Conservation (phyloP, 2,888 invertebrate genomes). For the Digitonthophagus gazella region DNA sequence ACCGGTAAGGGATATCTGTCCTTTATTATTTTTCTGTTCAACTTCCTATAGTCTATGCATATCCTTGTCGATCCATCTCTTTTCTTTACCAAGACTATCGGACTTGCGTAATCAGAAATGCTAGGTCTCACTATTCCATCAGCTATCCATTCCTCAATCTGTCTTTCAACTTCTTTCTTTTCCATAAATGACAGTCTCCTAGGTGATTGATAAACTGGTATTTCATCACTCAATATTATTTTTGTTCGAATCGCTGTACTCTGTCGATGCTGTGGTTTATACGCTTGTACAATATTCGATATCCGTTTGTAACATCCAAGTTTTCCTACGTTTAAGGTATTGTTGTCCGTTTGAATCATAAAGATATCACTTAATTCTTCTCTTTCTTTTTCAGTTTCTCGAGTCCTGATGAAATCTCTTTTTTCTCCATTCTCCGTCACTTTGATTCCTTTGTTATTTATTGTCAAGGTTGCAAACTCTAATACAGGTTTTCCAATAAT, state of each 20-base stretch:
- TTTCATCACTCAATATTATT: conserved; percentile 38
- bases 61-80: conserved; percentile 37
- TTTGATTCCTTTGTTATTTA: no score
- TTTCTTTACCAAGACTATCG: conserved; percentile 39
- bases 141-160: no score
- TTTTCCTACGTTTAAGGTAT: background rate
- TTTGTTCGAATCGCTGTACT: no score
- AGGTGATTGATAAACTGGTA: conserved; percentile 25
- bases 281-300: conserved; percentile 29
- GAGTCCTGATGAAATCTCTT: no score
- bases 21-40: conserved; percentile 42
- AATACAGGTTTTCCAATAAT: conserved; percentile 22
- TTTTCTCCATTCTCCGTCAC: no score
- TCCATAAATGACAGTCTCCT: conserved; percentile 27
- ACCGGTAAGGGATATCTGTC: conserved; percentile 42
- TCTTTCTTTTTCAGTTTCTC: background rate
- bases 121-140: no score
- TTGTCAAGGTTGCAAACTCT: conserved; percentile 14
- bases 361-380: conserved; percentile 5
- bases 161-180: conserved; percentile 36
- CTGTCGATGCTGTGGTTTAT: no score
- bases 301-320: conserved; percentile 21
- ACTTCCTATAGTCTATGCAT: conserved; percentile 40
- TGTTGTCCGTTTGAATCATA: no score
- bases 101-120: conserved; percentile 42